Percentiles rank a stretch among this genome's conserved stretches.
Evolutionary conservation across 2,888 invertebrate species (phyloP).

Genomic region (Megamerina dolium): DNA sequence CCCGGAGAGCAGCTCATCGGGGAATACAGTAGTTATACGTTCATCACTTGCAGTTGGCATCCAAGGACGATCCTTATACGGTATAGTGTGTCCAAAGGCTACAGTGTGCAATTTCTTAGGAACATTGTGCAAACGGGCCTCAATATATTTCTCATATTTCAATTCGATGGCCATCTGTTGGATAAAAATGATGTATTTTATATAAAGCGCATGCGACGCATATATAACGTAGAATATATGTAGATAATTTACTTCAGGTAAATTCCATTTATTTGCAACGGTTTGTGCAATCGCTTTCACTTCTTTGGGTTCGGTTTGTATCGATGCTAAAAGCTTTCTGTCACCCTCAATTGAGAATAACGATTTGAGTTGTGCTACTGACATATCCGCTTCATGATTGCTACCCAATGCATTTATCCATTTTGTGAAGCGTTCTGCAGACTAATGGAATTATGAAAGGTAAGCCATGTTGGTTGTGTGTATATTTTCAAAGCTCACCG

Average conservation of each 20-base stretch:
- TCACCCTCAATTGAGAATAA: constrained; percentile 46
- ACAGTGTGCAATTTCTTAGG: constrained; percentile 29
- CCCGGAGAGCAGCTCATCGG: constrained; percentile 38
- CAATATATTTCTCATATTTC: constrained; percentile 41
- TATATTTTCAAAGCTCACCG: constrained; percentile 28
- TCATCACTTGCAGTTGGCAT: constrained; percentile 29
- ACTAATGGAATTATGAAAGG: constrained; percentile 27
- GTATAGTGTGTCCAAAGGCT: constrained; percentile 46
- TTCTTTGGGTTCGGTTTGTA: constrained; percentile 44
- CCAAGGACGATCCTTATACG: constrained; percentile 37
- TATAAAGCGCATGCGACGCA: no score
- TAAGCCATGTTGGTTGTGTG: no score
- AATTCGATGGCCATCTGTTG: constrained; percentile 43
- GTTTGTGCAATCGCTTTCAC: constrained; percentile 44
- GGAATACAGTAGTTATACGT: constrained; percentile 40
- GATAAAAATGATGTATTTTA: no score
- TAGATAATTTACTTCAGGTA: constrained; percentile 40
- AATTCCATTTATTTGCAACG: constrained; percentile 43
- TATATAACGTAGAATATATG: neutral
- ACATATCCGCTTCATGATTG: constrained; percentile 34
- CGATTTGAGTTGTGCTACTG: constrained; percentile 42
- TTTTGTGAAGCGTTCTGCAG: constrained; percentile 43
- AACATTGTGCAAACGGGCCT: constrained; percentile 25
- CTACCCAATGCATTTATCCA: constrained; percentile 44
- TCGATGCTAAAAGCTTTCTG: constrained; percentile 37